Evolutionary conservation across 2,888 invertebrate genomes (phyloP), one percentile per base, ranked within the genome.

Genomic region (Megastigmus dorsalis): DNA sequence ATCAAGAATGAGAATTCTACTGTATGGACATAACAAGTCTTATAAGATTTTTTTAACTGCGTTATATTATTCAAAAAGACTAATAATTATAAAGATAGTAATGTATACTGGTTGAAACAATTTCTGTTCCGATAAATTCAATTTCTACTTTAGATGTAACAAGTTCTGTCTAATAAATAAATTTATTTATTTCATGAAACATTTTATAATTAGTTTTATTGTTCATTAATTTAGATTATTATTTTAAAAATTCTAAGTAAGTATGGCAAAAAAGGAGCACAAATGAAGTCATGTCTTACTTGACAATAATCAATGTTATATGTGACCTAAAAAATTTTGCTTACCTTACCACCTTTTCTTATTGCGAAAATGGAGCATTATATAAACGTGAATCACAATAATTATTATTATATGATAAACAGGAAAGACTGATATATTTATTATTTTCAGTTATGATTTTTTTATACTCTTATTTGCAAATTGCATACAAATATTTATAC

Each of bases 211-310:
- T n/a, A n/a, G n/a, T n/a, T n/a, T n/a, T n/a, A n/a, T n/a, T n/a
- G n/a, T n/a, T n/a, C n/a, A n/a, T n/a, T n/a, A n/a, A 75, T 70
- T 60, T 60, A 67, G 66, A 38, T 66, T 23, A 70, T 6, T 67
- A 30, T 50, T 63, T 41, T 41, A 62, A 28, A 52, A 66, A 7
- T 50, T 48, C n/a, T 30, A 28, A 52, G n/a, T 41, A 33, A n/a
- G n/a, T n/a, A 18, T 45, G 5, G 30, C 2, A 28, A 23, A 5
- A n/a, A 70, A 75, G 20, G 23, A 60, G 54, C 18, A 52, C 52
- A 65, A 59, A 20, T 26, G 13, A 54, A 62, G 9, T 10, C 20
- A 33, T 63, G 38, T 9, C 55, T 55, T 50, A 41, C 33, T 65
- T 33, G 54, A 13, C 28, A 52, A 6, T 41, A 33, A 54, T 36